These are phyloP conservation scores for Diloba caeruleocephala DNA, from an alignment of 2,888 invertebrate genomes.

Conservation along the genomic window DNA sequence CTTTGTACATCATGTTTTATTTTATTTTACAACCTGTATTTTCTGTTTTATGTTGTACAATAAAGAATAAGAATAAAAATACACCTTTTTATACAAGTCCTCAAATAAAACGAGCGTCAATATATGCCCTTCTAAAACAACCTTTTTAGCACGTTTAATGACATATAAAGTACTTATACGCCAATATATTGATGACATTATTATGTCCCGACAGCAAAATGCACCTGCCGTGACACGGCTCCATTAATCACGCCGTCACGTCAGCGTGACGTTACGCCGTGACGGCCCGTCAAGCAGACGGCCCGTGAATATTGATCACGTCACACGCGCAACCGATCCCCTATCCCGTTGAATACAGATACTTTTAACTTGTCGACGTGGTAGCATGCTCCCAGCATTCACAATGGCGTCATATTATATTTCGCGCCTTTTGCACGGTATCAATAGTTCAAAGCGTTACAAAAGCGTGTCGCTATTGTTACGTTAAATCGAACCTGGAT, in stretches of 20 bases:
- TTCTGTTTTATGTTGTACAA: no score
- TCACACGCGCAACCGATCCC: constrained; percentile 41
- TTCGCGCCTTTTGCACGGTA: constrained; percentile 22
- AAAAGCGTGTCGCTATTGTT: constrained; percentile 3
- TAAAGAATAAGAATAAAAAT: no score
- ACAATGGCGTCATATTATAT: constrained; percentile 37
- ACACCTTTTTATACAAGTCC: neutral
- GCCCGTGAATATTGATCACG: constrained; percentile 55
- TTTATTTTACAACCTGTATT: no score
- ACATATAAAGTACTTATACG: constrained; percentile 23
- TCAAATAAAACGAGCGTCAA: no score
- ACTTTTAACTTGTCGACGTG: constrained; percentile 52
- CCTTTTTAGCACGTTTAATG: constrained; percentile 17
- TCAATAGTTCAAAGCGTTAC: constrained; percentile 30
- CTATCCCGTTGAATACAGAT: constrained; percentile 49
- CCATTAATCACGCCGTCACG: constrained; percentile 55
- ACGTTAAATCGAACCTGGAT: constrained; percentile 21
- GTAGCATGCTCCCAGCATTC: constrained; percentile 37
- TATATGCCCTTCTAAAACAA: no score
- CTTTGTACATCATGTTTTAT: no score
- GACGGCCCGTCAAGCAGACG: constrained; percentile 44
- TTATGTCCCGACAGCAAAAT: constrained; percentile 53
- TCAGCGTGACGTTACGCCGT: constrained; percentile 47
- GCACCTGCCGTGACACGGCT: constrained; percentile 46
- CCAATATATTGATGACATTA: constrained; percentile 45